Evolutionary conservation across 2,113 vertebrate genomes (phyloP), one percentile per base, ranked within the genome.

Genomic region (Tachycineta bicolor): DNA sequence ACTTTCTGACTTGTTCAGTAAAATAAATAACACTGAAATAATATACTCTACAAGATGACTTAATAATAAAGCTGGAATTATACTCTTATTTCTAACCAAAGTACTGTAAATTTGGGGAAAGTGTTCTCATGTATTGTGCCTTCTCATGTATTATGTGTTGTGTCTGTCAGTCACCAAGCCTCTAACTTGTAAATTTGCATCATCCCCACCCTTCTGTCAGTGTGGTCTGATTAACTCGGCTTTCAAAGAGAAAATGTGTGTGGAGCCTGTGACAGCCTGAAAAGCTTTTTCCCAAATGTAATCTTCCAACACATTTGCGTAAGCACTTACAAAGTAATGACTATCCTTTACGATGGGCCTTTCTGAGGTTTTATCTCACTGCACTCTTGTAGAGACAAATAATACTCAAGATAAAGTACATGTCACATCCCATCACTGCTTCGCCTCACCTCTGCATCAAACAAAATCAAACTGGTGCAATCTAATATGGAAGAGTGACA

Each of bases 391-490:
- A 75, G 31, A 89, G 62, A 94, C 81, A 95, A 94, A 89, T 76
- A 95, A 82, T 89, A 79, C 52, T 82, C 65, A 96, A 87, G 89
- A 92, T 75, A 87, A 95, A 96, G 86, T 78, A 69, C 19, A 41
- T 60, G 93, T 91, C 91, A 89, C 63, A 90, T 90, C 64, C 34
- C 68, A 67, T 93, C 0, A 0, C 60, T 89, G 78, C 81, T 89
- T 95, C 25, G 53, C 21, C 37, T 85, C 65, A 79, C 44, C 1
- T 6, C 18, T 81, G 49, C 74, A 94, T 91, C 80, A 93, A 91
- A 94, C 33, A 79, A 94, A 94, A 95, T 71, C 93, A 94, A 90
- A 92, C 80, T 47, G 31, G 41, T 93, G 31, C 81, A 82, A 23
- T 58, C 44, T 81, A 84, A 91, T 0, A 1, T 71, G 77, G 63